phyloP scores from a whole-genome alignment of 2,797 vertebrate genomes.

The Spea hammondii region DNA sequence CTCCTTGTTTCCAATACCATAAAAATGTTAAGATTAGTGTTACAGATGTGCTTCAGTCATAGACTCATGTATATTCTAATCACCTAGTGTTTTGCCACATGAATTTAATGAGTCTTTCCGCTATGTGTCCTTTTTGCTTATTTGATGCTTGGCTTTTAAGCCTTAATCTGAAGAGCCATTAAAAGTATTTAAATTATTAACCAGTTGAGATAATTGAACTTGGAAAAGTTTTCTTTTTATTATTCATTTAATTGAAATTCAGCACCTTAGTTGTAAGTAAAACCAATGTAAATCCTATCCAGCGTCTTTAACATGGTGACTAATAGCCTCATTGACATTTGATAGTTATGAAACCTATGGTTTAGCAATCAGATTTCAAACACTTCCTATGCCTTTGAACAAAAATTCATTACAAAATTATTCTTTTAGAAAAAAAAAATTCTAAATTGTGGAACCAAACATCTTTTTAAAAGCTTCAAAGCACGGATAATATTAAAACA shows the following conservation, averaged over 20 bases:
- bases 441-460: too few species aligned
- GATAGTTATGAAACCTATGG: not conserved
- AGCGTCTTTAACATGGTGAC: not conserved
- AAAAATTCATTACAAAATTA: not conserved
- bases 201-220: not conserved
- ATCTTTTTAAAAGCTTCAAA: too few species aligned
- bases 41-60: not conserved
- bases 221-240: not conserved
- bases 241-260: not conserved
- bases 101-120: not conserved
- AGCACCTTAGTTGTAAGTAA: slow-evolving; percentile 3
- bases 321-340: slow-evolving; percentile 8
- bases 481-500: too few species aligned
- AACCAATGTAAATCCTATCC: not conserved
- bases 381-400: not conserved
- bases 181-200: not conserved
- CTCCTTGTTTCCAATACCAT: too few species aligned
- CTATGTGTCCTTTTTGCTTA: not conserved
- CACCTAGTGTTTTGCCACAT: not conserved
- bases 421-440: too few species aligned
- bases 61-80: not conserved
- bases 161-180: not conserved
- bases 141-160: not conserved
- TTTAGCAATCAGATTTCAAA: not conserved
- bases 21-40: too few species aligned